These are phyloP conservation scores for Smutsia gigantea DNA, from an alignment of 2,797 vertebrate species.

Conservation along the genomic window DNA sequence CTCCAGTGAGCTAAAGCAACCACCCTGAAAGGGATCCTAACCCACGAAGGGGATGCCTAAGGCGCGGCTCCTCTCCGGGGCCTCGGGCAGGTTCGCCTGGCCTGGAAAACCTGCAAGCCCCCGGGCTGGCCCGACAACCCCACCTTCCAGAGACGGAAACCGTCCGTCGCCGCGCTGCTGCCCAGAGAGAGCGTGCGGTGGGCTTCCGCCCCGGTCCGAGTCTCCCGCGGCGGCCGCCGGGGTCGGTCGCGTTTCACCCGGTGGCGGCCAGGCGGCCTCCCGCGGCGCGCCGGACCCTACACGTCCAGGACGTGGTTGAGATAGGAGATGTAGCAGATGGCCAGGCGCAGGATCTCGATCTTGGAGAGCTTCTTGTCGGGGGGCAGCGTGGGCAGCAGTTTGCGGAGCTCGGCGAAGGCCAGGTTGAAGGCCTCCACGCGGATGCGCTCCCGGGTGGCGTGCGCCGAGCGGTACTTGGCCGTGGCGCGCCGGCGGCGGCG, in stretches of 20 bases:
- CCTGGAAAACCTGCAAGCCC: background rate
- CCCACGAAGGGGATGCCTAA: background rate
- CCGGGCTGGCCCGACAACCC: background rate
- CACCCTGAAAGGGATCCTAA: background rate
- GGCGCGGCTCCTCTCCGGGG: background rate
- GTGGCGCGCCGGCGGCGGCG: conserved; percentile 88
- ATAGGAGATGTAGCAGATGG: conserved; percentile 94
- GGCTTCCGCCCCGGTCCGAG: background rate
- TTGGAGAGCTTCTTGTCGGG: conserved; percentile 94
- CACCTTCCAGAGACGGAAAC: background rate
- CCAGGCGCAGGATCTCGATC: conserved; percentile 92
- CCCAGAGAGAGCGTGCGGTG: background rate
- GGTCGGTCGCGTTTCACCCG: background rate
- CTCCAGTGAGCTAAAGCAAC: conserved; percentile 56
- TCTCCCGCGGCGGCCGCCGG: background rate
- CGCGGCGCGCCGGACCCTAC: conserved; percentile 72
- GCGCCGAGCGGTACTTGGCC: conserved; percentile 90
- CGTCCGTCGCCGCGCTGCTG: background rate
- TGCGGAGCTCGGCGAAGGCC: conserved; percentile 91
- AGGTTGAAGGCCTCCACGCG: conserved; percentile 92
- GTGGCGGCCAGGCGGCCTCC: background rate
- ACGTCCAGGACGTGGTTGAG: conserved; percentile 92
- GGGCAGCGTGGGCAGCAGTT: conserved; percentile 91
- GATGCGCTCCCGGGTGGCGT: conserved; percentile 91
- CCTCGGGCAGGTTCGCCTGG: background rate